A percentile compares a stretch with the other conserved stretches of the same genome.
Evolutionary conservation across 2,113 vertebrate species (phyloP).

Genomic region (Actinemys pallida): DNA sequence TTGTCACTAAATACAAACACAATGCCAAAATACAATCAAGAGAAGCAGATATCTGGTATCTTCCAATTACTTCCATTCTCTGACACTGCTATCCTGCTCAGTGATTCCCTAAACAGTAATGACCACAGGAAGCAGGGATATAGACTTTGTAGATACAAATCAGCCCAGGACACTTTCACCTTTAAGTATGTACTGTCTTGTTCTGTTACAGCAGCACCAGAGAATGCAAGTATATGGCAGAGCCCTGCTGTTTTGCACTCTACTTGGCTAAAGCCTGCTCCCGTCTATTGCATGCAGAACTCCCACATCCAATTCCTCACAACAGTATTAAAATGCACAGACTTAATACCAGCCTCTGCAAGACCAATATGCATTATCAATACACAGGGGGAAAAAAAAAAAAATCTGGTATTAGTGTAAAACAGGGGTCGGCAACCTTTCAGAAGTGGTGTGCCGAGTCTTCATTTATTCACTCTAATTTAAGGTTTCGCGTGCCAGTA

Average conservation of each 20-base stretch:
- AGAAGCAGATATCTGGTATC: background rate
- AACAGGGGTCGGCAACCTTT: background rate
- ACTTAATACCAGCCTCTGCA: background rate
- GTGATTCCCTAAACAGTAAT: background rate
- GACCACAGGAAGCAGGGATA: background rate
- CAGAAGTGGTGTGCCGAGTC: too few species aligned
- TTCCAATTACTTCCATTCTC: background rate
- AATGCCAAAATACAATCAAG: background rate
- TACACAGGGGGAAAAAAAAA: background rate
- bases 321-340: rapidly evolving
- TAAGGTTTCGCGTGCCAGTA: too few species aligned
- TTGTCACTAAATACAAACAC: background rate
- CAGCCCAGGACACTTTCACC: background rate
- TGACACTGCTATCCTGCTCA: background rate
- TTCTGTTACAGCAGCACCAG: background rate
- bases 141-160: background rate
- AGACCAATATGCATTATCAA: rapidly evolving
- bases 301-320: background rate
- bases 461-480: too few species aligned
- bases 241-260: background rate
- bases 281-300: background rate
- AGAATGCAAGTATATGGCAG: background rate
- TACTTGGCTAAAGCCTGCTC: background rate
- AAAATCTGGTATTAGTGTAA: background rate
- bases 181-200: background rate